These are phyloP conservation scores for Thyatira batis DNA, from an alignment of 2,888 invertebrate species.

Conservation along the genomic window DNA sequence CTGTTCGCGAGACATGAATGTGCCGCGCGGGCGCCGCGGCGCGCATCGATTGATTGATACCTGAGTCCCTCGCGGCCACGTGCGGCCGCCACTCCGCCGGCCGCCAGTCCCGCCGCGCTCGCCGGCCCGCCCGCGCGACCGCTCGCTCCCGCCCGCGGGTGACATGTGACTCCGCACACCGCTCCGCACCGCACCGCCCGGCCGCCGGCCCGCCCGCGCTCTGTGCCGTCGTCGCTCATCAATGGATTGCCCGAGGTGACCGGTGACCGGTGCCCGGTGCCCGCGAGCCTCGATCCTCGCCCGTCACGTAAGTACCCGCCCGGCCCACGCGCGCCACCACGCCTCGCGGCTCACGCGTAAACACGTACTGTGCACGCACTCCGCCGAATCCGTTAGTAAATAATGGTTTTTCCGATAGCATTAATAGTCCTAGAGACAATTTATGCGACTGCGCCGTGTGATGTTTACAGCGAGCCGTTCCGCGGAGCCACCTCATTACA, in stretches of 20 bases:
- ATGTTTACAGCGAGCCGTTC: slow-evolving; percentile 57
- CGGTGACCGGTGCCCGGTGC: slow-evolving; percentile 64
- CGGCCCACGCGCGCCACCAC: slow-evolving; percentile 17
- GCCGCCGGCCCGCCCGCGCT: slow-evolving; percentile 53
- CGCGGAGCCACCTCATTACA: slow-evolving; percentile 51
- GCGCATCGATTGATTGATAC: slow-evolving; percentile 79
- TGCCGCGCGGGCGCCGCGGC: slow-evolving; percentile 69
- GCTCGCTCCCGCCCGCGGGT: slow-evolving; percentile 67
- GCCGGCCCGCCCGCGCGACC: slow-evolving; percentile 58
- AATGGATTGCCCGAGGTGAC: slow-evolving; percentile 76
- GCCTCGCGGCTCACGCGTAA: slow-evolving; percentile 33
- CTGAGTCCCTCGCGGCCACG: slow-evolving; percentile 49
- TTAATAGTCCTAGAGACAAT: slow-evolving; percentile 47
- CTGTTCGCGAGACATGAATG: slow-evolving; percentile 78
- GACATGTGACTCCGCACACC: slow-evolving; percentile 33
- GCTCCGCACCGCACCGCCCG: no score
- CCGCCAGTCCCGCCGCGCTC: slow-evolving; percentile 41
- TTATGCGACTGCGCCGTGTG: slow-evolving; percentile 64
- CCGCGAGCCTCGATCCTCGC: slow-evolving; percentile 35
- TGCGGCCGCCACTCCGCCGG: slow-evolving; percentile 32
- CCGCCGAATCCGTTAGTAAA: slow-evolving; percentile 49
- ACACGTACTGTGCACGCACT: slow-evolving; percentile 31
- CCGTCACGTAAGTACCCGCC: slow-evolving; percentile 37
- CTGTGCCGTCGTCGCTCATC: slow-evolving; percentile 50
- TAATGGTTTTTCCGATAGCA: slow-evolving; percentile 57